Evolutionary conservation across 2,113 vertebrate genomes (phyloP).

Genomic region (Athene cunicularia): DNA sequence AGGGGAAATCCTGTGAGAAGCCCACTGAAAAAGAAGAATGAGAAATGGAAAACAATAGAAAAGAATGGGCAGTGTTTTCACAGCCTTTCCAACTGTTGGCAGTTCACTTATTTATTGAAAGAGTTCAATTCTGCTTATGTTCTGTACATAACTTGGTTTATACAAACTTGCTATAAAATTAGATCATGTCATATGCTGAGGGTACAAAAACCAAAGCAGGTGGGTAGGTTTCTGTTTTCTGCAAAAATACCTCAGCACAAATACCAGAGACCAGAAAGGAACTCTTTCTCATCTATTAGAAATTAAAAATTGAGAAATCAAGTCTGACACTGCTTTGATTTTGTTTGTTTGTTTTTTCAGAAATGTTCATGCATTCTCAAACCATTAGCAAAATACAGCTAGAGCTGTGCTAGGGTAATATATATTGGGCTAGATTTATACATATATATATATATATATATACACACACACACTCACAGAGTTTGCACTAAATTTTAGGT

Average conservation of each 20-base stretch:
- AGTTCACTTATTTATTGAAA: background rate
- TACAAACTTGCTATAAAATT: background rate
- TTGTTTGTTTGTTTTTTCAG: background rate
- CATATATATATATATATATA: no score
- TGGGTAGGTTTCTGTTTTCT: background rate
- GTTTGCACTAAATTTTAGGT: background rate
- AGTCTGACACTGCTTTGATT: background rate
- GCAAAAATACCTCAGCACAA: background rate
- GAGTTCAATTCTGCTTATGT: background rate
- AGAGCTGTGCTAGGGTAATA: background rate
- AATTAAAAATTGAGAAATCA: background rate
- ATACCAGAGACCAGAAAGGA: background rate
- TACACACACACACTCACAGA: background rate
- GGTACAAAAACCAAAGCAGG: background rate
- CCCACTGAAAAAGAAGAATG: background rate
- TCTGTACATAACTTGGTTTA: background rate
- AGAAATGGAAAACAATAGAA: background rate
- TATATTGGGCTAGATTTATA: background rate
- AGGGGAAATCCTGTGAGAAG: background rate
- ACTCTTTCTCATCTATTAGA: background rate
- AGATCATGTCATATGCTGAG: background rate
- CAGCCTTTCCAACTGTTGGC: background rate
- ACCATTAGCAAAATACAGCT: background rate
- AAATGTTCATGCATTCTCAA: background rate
- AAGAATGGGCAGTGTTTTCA: background rate